These are phyloP conservation scores for Vanacampus margaritifer DNA, from an alignment of 2,113 vertebrate genomes.

Conservation along the genomic window DNA sequence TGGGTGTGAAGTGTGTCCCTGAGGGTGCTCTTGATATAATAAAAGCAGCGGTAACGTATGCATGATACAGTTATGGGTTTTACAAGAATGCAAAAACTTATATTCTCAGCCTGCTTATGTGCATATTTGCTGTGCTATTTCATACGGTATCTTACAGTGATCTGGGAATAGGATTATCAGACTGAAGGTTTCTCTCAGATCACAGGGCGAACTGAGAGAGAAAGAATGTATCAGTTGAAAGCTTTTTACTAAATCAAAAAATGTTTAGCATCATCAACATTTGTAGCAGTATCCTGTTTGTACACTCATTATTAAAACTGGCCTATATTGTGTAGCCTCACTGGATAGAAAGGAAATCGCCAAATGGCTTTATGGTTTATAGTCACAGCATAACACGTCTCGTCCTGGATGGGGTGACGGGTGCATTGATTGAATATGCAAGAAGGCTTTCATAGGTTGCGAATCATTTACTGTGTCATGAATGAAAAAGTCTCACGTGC, in stretches of 20 bases:
- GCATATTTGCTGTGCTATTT: conserved; percentile 51
- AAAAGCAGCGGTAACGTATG: conserved; percentile 52
- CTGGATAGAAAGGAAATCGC: conserved; percentile 2
- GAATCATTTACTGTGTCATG: not conserved
- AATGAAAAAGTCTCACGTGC: conserved; percentile 3
- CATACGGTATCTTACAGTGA: conserved; percentile 35
- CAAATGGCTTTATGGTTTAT: conserved; percentile 4
- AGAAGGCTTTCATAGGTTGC: not conserved
- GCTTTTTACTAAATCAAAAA: not conserved
- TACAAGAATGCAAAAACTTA: conserved; percentile 45
- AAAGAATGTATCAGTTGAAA: not conserved
- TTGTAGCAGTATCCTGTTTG: not conserved
- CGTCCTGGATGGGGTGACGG: not conserved
- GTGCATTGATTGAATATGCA: conserved; percentile 9
- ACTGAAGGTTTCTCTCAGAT: conserved; percentile 16
- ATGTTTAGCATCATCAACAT: not conserved
- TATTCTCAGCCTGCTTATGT: conserved; percentile 17
- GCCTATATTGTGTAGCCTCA: not conserved
- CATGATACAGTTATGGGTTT: conserved; percentile 59
- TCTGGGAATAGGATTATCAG: conserved; percentile 45
- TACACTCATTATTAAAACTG: not conserved
- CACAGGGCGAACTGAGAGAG: not conserved
- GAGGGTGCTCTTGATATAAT: conserved; percentile 38
- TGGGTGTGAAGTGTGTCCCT: conserved; percentile 23
- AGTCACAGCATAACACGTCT: not conserved